phyloP scores from a whole-genome alignment of 2,113 vertebrate species.

The Burhinus bistriatus region DNA sequence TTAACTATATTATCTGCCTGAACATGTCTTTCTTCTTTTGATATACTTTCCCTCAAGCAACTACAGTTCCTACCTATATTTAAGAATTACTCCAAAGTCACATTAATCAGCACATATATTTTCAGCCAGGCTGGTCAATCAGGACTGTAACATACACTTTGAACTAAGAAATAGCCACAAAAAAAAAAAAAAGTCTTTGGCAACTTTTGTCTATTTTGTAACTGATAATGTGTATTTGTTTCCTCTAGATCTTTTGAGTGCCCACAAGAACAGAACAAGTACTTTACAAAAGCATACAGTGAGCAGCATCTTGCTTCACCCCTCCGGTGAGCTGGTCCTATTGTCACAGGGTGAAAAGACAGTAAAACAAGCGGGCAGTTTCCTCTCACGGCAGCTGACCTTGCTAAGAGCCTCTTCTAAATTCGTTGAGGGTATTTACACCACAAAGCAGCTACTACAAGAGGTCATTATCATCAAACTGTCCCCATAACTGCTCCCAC shows the following conservation, averaged over 20 bases:
- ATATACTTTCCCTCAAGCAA: background rate
- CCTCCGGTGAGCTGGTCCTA: background rate
- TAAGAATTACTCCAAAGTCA: background rate
- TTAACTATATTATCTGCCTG: background rate
- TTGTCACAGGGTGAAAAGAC: fast-evolving
- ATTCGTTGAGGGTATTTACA: background rate
- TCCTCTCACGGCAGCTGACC: background rate
- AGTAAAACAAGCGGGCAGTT: background rate
- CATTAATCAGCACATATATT: background rate
- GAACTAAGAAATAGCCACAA: background rate
- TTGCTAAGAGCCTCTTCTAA: background rate
- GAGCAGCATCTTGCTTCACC: background rate
- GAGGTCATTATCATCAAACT: background rate
- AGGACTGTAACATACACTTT: background rate
- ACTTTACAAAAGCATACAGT: background rate
- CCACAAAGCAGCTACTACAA: background rate
- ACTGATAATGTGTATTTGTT: background rate
- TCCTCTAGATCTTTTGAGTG: background rate
- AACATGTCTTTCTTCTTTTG: background rate
- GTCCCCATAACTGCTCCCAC: background rate
- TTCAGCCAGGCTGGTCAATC: background rate
- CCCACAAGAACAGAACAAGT: background rate
- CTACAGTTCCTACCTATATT: background rate
- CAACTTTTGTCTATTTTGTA: background rate
- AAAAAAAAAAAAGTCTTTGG: background rate